phyloP scores from a whole-genome alignment of 2,888 invertebrate genomes.

The Emmelina monodactyla region DNA sequence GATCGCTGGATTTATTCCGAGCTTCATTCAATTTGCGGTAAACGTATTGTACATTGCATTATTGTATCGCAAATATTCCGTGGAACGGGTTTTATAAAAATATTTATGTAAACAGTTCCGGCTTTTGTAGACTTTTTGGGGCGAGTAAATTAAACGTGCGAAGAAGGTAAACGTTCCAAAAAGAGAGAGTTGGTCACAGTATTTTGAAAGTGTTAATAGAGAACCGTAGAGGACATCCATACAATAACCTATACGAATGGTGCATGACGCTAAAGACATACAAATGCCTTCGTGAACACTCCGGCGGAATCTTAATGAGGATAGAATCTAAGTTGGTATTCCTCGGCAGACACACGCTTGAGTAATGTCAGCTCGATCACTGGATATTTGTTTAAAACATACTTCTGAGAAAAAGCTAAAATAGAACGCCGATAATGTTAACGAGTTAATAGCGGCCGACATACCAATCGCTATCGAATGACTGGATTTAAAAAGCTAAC shows the following conservation, averaged over 20 bases:
- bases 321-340: conserved; percentile 14
- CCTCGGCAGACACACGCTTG: not conserved
- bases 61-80: conserved; percentile 33
- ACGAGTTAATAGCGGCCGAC: not conserved
- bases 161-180: conserved; percentile 21
- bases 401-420: not conserved
- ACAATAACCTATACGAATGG: conserved; percentile 30
- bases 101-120: conserved; percentile 4
- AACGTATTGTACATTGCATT: conserved; percentile 55
- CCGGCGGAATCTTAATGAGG: conserved; percentile 41
- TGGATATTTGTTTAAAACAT: not conserved
- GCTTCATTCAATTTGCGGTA: conserved; percentile 60
- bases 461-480: too few species aligned
- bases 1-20: conserved; percentile 58
- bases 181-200: conserved; percentile 37
- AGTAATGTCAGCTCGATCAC: not conserved
- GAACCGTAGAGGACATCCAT: conserved; percentile 36
- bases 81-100: conserved; percentile 21
- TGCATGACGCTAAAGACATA: conserved; percentile 38
- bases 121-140: conserved; percentile 4
- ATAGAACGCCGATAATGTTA: conserved; percentile 1
- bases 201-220: conserved; percentile 43
- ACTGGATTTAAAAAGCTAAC: too few species aligned
- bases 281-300: conserved; percentile 35
- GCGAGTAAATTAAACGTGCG: conserved; percentile 11